Conservation (phyloP, 1,140 invertebrate species). For the Drosophila bipectinata region DNA sequence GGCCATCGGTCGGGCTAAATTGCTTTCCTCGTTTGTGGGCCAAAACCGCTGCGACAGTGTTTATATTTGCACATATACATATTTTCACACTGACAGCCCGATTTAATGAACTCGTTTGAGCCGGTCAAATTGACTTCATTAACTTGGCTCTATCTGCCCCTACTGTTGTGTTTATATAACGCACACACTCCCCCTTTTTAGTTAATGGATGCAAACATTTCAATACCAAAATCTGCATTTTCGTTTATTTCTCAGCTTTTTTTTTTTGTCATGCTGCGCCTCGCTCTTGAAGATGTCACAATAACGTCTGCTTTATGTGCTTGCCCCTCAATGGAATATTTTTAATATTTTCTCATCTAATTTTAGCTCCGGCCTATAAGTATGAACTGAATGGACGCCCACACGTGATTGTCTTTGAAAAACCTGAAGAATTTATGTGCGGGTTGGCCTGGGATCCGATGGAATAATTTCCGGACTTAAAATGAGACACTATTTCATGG, state of each 20-base stretch:
- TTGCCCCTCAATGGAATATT: conserved; percentile 51
- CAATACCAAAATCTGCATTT: conserved; percentile 45
- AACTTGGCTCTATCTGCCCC: conserved; percentile 3
- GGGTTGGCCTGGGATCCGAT: conserved; percentile 10
- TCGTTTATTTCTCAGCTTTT: conserved; percentile 2
- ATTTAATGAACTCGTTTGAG: conserved; percentile 42
- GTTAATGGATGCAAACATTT: conserved; percentile 49
- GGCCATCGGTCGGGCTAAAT: conserved; percentile 38
- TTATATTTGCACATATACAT: conserved; percentile 23
- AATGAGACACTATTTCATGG: conserved; percentile 19
- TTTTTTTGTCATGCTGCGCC: neutral
- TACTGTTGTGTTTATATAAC: conserved; percentile 27
- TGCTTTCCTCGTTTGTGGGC: conserved; percentile 42
- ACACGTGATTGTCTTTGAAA: conserved; percentile 38
- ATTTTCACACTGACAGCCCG: conserved; percentile 29
- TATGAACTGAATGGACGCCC: conserved; percentile 47
- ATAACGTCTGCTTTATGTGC: conserved; percentile 28
- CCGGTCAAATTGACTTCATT: conserved; percentile 38
- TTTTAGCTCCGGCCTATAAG: conserved; percentile 35
- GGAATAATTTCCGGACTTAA: conserved; percentile 37
- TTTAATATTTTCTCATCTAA: conserved; percentile 41
- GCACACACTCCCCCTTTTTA: conserved; percentile 47
- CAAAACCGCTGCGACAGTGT: conserved; percentile 20
- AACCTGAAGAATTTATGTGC: conserved; percentile 34
- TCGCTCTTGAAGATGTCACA: conserved; percentile 38